Percentiles rank a stretch among this genome's conserved stretches.
These are phyloP conservation scores for Gobiocypris rarus DNA, from an alignment of 2,113 vertebrate genomes.

Conservation along the genomic window DNA sequence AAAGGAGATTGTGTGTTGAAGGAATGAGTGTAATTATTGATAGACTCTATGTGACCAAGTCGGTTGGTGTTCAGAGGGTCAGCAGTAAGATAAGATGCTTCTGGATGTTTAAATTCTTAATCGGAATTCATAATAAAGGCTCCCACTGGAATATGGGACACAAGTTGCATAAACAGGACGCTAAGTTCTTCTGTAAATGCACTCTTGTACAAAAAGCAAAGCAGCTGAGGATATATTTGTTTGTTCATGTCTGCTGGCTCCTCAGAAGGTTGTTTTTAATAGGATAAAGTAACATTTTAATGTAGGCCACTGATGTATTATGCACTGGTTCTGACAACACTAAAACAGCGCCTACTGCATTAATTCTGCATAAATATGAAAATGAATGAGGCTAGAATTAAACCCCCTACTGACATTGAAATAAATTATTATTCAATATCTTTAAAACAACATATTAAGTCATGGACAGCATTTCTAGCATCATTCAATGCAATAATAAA, in stretches of 20 bases:
- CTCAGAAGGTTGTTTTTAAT: neutral
- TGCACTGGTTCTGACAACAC: neutral
- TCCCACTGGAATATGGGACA: conserved; percentile 55
- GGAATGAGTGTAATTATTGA: neutral
- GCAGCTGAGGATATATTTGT: neutral
- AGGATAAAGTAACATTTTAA: neutral
- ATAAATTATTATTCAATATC: neutral
- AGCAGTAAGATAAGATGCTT: neutral
- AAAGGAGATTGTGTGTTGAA: neutral
- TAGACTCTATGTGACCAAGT: neutral
- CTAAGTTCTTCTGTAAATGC: neutral
- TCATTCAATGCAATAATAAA: neutral
- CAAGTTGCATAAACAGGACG: neutral
- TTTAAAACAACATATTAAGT: neutral
- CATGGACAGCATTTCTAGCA: neutral
- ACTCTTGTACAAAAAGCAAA: neutral
- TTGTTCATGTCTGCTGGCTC: neutral
- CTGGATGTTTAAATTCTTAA: conserved; percentile 37
- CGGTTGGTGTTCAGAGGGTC: neutral
- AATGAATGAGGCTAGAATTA: neutral
- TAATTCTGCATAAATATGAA: neutral
- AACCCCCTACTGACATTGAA: neutral
- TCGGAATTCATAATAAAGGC: conserved; percentile 62
- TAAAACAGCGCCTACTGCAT: neutral
- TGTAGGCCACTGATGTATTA: neutral